phyloP scores from a whole-genome alignment of 2,888 invertebrate genomes.

The Chrysopilus asiliformis region DNA sequence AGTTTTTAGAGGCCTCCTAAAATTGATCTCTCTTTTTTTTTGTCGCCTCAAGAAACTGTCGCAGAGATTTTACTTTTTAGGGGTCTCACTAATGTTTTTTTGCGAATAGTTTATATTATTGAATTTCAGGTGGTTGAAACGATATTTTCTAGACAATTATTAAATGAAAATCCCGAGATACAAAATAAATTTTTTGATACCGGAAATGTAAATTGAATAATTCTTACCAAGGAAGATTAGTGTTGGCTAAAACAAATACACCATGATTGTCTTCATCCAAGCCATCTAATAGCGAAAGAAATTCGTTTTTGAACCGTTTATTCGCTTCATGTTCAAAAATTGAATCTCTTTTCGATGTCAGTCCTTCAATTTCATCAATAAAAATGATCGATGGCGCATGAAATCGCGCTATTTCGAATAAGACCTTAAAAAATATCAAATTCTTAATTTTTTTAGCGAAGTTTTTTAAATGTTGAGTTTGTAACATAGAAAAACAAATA shows the following conservation, averaged over 20 bases:
- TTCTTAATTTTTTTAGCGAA: too few species aligned
- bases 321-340: slow-evolving; percentile 73
- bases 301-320: slow-evolving; percentile 74
- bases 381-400: slow-evolving; percentile 85
- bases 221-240: slow-evolving; percentile 77
- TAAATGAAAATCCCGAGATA: too few species aligned
- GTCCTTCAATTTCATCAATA: slow-evolving; percentile 82
- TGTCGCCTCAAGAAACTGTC: too few species aligned
- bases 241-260: slow-evolving; percentile 66
- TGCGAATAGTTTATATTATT: too few species aligned
- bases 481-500: too few species aligned
- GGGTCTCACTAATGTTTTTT: too few species aligned
- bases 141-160: too few species aligned
- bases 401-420: slow-evolving; percentile 76
- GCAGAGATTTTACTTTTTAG: too few species aligned
- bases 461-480: too few species aligned
- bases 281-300: slow-evolving; percentile 79
- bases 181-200: not conserved
- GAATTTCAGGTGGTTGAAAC: too few species aligned
- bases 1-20: too few species aligned
- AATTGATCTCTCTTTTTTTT: too few species aligned
- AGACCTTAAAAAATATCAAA: slow-evolving; percentile 39
- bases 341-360: slow-evolving; percentile 52
- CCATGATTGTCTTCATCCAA: slow-evolving; percentile 45
- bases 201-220: not conserved